Percentiles rank a stretch among this genome's conserved stretches.
Evolutionary conservation across 1,140 invertebrate species (phyloP).

Genomic region (Bursaphelenchus mucronatus): DNA sequence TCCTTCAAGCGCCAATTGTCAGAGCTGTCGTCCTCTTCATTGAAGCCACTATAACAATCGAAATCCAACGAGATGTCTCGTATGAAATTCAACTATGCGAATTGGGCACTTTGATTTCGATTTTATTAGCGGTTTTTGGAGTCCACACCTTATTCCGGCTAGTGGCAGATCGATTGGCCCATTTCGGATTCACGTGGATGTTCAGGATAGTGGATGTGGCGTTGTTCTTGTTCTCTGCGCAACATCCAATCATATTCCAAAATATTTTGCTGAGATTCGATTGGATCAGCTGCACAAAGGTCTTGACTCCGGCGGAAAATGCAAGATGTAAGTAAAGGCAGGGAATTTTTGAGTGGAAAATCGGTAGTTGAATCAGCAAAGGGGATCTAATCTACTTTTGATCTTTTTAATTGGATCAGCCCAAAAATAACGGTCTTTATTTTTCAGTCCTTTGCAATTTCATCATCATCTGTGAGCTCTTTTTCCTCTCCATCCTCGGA

Average conservation of each 20-base stretch:
- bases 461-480: slow-evolving; percentile 37
- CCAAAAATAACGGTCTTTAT: neutral
- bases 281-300: slow-evolving; percentile 30
- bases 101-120: slow-evolving; percentile 37
- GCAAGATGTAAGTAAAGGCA: slow-evolving; percentile 33
- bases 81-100: slow-evolving; percentile 39
- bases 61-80: slow-evolving; percentile 19
- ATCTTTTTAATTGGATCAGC: no score
- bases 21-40: slow-evolving; percentile 26
- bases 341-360: neutral
- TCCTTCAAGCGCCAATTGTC: slow-evolving; percentile 42
- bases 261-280: slow-evolving; percentile 43
- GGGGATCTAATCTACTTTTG: slow-evolving; percentile 3
- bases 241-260: slow-evolving; percentile 43
- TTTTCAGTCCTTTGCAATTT: slow-evolving; percentile 46
- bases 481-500: slow-evolving; percentile 29
- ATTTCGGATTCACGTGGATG: slow-evolving; percentile 37
- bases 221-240: slow-evolving; percentile 39
- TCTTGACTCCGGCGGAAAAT: slow-evolving; percentile 15
- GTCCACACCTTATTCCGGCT: slow-evolving; percentile 42
- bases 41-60: slow-evolving; percentile 13
- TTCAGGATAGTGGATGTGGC: slow-evolving; percentile 40
- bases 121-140: slow-evolving; percentile 40
- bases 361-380: slow-evolving; percentile 13
- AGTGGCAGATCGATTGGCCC: slow-evolving; percentile 35